Percentiles rank a stretch among this genome's conserved stretches.
Evolutionary conservation across 2,797 vertebrate species (phyloP).

Genomic region (Staurois parvus): DNA sequence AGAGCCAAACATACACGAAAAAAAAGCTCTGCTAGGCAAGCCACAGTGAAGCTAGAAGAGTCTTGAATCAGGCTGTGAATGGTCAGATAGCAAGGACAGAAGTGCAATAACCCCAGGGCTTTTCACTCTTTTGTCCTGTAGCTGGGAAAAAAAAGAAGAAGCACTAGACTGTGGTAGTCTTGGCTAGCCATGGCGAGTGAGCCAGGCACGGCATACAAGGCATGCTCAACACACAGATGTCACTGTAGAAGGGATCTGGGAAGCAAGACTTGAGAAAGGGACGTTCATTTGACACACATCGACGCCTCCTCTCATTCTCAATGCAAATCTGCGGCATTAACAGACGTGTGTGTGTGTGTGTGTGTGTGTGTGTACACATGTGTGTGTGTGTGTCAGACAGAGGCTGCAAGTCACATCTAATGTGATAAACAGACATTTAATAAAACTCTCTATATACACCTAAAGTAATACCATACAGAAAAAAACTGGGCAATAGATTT

Average conservation of each 20-base stretch:
- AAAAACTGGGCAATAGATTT: too few species aligned
- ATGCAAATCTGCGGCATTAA: conserved; percentile 17
- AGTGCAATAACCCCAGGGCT: conserved; percentile 7
- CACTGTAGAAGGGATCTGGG: not conserved
- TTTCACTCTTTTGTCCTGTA: conserved; percentile 6
- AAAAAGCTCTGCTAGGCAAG: not conserved
- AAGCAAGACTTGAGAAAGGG: too few species aligned
- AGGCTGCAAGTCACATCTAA: not conserved
- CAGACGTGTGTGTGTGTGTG: too few species aligned
- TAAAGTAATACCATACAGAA: not conserved
- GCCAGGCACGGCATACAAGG: not conserved
- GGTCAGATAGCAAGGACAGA: not conserved
- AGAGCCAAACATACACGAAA: not conserved
- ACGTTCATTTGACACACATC: not conserved
- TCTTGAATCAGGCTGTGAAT: not conserved
- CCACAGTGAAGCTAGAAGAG: not conserved
- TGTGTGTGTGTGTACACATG: too few species aligned
- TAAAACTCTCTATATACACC: not conserved
- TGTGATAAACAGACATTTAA: not conserved
- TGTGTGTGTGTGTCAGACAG: conserved; percentile 9
- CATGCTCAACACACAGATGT: conserved; percentile 19
- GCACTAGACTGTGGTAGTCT: conserved; percentile 3
- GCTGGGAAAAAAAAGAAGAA: conserved; percentile 8
- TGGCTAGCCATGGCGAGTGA: not conserved
- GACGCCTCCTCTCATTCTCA: conserved; percentile 13